Evolutionary conservation across 1,140 invertebrate genomes (phyloP).

Genomic region (Diuraphis noxia): DNA sequence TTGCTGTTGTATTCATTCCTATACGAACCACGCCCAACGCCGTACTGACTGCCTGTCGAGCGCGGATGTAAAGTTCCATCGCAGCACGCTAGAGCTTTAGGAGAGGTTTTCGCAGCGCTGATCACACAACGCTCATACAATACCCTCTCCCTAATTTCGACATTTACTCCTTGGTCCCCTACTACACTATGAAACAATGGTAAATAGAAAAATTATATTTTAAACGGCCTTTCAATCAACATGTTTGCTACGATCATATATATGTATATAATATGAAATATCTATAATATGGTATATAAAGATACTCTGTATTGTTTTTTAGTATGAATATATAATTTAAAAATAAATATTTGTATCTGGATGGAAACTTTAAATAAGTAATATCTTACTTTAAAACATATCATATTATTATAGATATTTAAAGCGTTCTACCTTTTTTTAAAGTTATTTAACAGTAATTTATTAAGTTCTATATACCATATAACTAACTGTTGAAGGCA

Average conservation of each 20-base stretch:
- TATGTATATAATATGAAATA: too few relatives aligned
- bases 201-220: background rate
- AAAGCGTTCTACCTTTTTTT: background rate
- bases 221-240: background rate
- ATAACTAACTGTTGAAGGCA: background rate
- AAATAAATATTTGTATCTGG: background rate
- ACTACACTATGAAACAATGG: background rate
- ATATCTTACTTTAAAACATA: background rate
- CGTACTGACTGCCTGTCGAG: slow-evolving; percentile 46
- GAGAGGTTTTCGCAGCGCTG: slow-evolving; percentile 24
- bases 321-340: background rate
- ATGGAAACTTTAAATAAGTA: background rate
- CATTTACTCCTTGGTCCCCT: background rate
- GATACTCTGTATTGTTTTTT: background rate
- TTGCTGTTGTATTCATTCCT: slow-evolving; percentile 37
- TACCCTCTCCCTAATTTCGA: background rate
- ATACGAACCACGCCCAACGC: slow-evolving; percentile 51
- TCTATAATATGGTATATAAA: background rate
- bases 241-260: background rate
- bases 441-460: background rate
- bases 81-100: slow-evolving; percentile 47
- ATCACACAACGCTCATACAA: slow-evolving; percentile 20
- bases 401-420: background rate
- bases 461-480: background rate
- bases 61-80: slow-evolving; percentile 49